Base-by-base conservation (phyloP, 2,888 invertebrate genomes). In the Crioceris asparagi region DNA sequence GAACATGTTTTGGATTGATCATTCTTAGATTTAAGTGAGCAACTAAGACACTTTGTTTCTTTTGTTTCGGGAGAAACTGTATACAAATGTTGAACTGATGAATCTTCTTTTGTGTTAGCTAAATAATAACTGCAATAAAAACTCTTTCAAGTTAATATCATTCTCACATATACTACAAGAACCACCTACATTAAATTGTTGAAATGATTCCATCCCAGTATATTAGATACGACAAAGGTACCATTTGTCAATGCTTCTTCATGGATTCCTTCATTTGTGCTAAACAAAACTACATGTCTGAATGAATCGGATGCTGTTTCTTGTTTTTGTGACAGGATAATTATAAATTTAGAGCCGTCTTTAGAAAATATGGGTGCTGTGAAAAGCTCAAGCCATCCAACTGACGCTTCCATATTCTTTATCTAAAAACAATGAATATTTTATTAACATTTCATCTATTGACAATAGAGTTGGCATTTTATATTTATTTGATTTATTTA, bases 381-480 rank as follows among this genome's bases (percentile, higher is more conserved):
- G 55, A 83, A 83, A 21, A 78, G 64, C 55, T 86, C 84, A n/a
- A 87, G 72, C 87, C 86, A 87, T 10, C 86, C 87, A 2, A 71
- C 64, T 8, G 64, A 49, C 51, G 72, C 66, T n/a, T 47, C 46
- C 29, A 63, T 38, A 35, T 47, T 51, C 51, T 60, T 71, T 35
- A 73, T 65, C 74, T 74, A 59, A 41, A 65, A 66, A n/a, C n/a
- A n/a, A n/a, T n/a, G n/a, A n/a, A n/a, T n/a, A n/a, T n/a, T n/a
- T n/a, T n/a, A n/a, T n/a, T n/a, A n/a, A n/a, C n/a, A n/a, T n/a
- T n/a, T n/a, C n/a, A n/a, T n/a, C n/a, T n/a, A n/a, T n/a, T n/a
- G n/a, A n/a, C n/a, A n/a, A n/a, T n/a, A n/a, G n/a, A n/a, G n/a
- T n/a, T n/a, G n/a, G 23, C n/a, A 23, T n/a, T 23, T 23, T 7